A percentile compares a stretch with the other conserved stretches of the same genome.
These are phyloP conservation scores for Sebastes variabilis DNA, from an alignment of 2,797 vertebrate genomes.

Conservation along the genomic window DNA sequence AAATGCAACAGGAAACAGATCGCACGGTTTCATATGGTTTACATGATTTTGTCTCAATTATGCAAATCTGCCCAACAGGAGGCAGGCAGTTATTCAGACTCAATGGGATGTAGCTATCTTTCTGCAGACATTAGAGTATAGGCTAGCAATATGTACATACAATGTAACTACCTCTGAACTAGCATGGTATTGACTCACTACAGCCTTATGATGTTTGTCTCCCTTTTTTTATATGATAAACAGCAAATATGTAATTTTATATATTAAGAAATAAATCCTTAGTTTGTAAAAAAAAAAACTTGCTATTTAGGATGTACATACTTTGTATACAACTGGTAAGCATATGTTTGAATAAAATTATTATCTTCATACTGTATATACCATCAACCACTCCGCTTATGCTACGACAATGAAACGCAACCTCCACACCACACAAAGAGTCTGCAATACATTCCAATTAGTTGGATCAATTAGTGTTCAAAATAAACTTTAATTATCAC, in stretches of 20 bases:
- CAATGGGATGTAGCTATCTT: conserved; percentile 66
- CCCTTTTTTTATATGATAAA: conserved; percentile 75
- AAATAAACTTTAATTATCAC: conserved; percentile 56
- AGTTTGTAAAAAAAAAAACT: conserved; percentile 79
- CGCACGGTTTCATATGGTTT: conserved; percentile 55
- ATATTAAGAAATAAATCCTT: conserved; percentile 81
- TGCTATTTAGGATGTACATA: conserved; percentile 87
- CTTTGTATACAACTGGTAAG: conserved; percentile 81
- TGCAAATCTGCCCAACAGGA: conserved; percentile 42
- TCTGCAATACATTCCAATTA: not conserved
- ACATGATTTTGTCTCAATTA: conserved; percentile 56
- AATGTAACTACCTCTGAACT: conserved; percentile 90
- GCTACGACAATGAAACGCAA: not conserved
- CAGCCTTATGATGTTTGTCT: conserved; percentile 78
- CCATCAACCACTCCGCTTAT: conserved; percentile 21
- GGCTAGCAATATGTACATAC: conserved; percentile 80
- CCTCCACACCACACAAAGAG: not conserved
- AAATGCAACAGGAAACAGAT: conserved; percentile 32
- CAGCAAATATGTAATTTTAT: conserved; percentile 83
- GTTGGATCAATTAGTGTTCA: not conserved
- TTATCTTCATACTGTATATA: conserved; percentile 71
- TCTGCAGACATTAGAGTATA: conserved; percentile 74
- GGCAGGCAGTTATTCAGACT: conserved; percentile 50
- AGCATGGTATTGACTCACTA: conserved; percentile 83
- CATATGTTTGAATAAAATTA: conserved; percentile 84